phyloP scores from a whole-genome alignment of 2,888 invertebrate species.

The Homarus gammarus region DNA sequence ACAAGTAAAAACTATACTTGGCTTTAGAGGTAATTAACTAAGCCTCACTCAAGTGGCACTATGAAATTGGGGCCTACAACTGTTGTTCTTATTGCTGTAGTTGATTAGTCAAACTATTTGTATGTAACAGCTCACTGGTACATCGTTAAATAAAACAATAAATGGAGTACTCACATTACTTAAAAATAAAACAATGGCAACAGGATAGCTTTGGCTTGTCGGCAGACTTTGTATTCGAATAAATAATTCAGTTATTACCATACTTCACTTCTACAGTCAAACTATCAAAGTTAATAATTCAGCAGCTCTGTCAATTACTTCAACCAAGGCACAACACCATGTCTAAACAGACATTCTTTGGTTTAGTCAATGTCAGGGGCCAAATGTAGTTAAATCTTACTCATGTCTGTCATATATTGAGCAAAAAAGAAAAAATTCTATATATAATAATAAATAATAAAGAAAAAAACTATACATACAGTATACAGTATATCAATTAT shows the following conservation, averaged over 20 bases:
- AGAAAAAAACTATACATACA: too few species aligned
- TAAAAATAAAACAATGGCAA: conserved; percentile 24
- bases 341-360: not conserved
- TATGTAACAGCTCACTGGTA: conserved; percentile 8
- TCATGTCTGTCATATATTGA: not conserved
- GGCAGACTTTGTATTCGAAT: conserved; percentile 7
- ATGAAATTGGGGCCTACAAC: not conserved
- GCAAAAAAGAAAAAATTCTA: not conserved
- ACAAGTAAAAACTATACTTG: not conserved
- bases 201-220: conserved; percentile 36
- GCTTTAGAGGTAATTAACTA: not conserved
- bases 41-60: conserved; percentile 17
- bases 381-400: not conserved
- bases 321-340: not conserved
- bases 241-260: not conserved
- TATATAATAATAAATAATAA: too few species aligned
- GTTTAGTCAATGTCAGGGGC: not conserved
- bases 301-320: conserved; percentile 13
- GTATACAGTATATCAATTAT: not conserved
- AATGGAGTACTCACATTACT: not conserved
- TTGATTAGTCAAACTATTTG: not conserved
- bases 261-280: not conserved
- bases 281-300: not conserved
- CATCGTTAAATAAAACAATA: conserved; percentile 8
- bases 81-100: conserved; percentile 5